A percentile compares a stretch with the other conserved stretches of the same genome.
Conservation (phyloP, 2,888 invertebrate genomes). For the Glyphotaelius pellucidus region DNA sequence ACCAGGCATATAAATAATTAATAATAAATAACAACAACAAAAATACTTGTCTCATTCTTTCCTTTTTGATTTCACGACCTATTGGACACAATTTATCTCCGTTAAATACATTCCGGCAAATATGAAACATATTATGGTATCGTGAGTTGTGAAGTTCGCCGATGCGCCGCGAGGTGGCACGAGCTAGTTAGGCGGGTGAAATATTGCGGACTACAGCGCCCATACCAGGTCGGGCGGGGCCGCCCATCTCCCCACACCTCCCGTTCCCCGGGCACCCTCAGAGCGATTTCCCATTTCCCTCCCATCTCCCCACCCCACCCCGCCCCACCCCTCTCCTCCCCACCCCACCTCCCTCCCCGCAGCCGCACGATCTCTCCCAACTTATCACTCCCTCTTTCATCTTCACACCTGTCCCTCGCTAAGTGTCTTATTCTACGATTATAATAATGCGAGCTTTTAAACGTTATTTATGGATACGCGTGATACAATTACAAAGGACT, state of each 20-base stretch:
- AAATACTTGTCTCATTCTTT: neutral
- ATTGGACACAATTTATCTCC: conserved; percentile 36
- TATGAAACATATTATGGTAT: conserved; percentile 39
- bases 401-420: conserved; percentile 56
- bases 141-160: conserved; percentile 61
- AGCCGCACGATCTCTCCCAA: conserved; percentile 39
- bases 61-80: neutral
- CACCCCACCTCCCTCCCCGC: conserved; percentile 23
- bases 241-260: conserved; percentile 46
- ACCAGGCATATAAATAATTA: neutral
- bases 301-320: neutral
- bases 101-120: conserved; percentile 48
- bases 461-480: neutral
- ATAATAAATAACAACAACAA: neutral
- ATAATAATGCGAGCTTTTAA: conserved; percentile 13
- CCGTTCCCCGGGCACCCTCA: conserved; percentile 15
- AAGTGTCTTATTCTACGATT: conserved; percentile 38
- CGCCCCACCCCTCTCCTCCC: neutral
- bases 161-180: conserved; percentile 65
- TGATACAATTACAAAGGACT: neutral
- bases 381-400: conserved; percentile 49
- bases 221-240: conserved; percentile 46
- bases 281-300: conserved; percentile 38
- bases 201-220: conserved; percentile 53
- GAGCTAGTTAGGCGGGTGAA: conserved; percentile 65